A percentile compares a stretch with the other conserved stretches of the same genome.
Conservation (phyloP, 2,113 vertebrate species). For the Alces alces region DNA sequence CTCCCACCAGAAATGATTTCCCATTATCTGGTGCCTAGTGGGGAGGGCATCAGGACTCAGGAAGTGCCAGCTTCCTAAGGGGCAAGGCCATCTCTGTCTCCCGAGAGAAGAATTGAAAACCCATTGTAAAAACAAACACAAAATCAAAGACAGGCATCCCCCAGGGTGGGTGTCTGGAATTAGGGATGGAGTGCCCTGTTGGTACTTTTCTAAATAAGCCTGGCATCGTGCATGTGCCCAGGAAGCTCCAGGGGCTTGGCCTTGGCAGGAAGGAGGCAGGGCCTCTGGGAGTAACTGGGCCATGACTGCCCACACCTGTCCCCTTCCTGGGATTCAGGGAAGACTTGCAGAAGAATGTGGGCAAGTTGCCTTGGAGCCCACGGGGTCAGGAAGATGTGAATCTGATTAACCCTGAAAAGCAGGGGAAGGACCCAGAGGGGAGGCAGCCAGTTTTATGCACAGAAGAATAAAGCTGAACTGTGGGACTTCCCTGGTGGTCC, state of each 20-base stretch:
- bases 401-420: background rate
- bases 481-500: background rate
- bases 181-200: no score
- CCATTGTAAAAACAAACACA: background rate
- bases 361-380: background rate
- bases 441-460: rapidly evolving
- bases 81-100: background rate
- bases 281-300: background rate
- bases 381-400: background rate
- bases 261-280: background rate
- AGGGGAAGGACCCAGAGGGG: background rate
- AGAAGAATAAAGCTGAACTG: background rate
- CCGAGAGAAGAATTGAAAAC: background rate
- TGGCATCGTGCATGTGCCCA: background rate
- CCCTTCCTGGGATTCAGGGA: background rate
- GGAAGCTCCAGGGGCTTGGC: background rate
- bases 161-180: rapidly evolving
- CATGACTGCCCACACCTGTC: rapidly evolving
- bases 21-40: background rate
- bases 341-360: background rate
- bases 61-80: background rate
- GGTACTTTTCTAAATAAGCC: background rate
- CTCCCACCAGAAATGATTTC: conserved; percentile 10
- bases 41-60: background rate
- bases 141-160: background rate